These are phyloP conservation scores for Denticeps clupeoides DNA, from an alignment of 2,797 vertebrate species.

Conservation along the genomic window DNA sequence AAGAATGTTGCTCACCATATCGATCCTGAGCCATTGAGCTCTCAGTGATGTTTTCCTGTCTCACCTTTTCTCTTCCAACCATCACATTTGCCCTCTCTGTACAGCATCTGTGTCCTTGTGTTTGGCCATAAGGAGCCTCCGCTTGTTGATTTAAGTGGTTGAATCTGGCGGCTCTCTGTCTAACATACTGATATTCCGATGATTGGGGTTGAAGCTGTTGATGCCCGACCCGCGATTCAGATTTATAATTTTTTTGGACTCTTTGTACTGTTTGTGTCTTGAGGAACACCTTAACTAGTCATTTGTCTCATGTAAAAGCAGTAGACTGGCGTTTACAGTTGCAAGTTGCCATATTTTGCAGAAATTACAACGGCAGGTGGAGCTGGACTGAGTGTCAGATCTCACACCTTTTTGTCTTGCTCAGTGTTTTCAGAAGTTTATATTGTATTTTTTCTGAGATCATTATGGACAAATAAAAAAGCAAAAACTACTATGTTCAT, in stretches of 20 bases:
- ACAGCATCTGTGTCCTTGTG: background rate
- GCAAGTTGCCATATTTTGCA: slow-evolving; percentile 42
- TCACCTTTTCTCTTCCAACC: background rate
- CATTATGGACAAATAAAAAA: slow-evolving; percentile 53
- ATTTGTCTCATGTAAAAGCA: slow-evolving; percentile 39
- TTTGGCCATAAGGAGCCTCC: background rate
- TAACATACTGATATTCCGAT: slow-evolving; percentile 11
- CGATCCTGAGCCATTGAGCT: background rate
- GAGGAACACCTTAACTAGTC: slow-evolving; percentile 38
- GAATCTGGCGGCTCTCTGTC: slow-evolving; percentile 9
- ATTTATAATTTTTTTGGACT: slow-evolving; percentile 31
- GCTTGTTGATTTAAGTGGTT: slow-evolving; percentile 16
- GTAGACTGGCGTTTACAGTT: slow-evolving; percentile 27
- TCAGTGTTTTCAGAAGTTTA: slow-evolving; percentile 59
- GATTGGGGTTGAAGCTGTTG: background rate
- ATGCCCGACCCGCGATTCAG: background rate
- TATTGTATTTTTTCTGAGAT: slow-evolving; percentile 55
- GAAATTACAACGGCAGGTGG: slow-evolving; percentile 35
- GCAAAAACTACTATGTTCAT: slow-evolving; percentile 38
- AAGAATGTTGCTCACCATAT: background rate
- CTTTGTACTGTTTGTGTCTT: slow-evolving; percentile 47
- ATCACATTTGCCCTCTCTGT: background rate
- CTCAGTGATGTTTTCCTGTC: background rate
- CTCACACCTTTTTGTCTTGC: slow-evolving; percentile 39
- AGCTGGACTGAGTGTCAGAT: slow-evolving; percentile 37